phyloP scores from a whole-genome alignment of 1,140 invertebrate species.

The Drosophila bocqueti region DNA sequence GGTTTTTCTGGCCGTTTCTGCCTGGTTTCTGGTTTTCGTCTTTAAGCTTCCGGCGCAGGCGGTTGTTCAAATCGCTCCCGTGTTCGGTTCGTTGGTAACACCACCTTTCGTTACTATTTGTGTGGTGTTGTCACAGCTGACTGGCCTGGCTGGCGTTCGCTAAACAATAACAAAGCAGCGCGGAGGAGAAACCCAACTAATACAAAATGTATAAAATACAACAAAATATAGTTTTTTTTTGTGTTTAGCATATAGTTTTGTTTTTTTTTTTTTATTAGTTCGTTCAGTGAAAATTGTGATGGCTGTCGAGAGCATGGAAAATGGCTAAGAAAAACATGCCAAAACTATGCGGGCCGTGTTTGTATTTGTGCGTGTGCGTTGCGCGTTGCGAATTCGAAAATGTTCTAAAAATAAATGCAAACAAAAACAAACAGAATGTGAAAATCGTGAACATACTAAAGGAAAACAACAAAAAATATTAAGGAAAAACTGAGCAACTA shows the following conservation, averaged over 20 bases:
- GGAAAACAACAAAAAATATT: constrained; percentile 18
- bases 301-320: constrained; percentile 33
- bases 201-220: neutral
- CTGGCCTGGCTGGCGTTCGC: constrained; percentile 22
- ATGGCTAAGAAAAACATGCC: constrained; percentile 45
- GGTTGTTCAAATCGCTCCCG: constrained; percentile 63
- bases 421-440: constrained; percentile 67
- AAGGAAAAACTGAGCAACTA: constrained; percentile 58
- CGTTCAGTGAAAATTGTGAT: constrained; percentile 44
- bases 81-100: constrained; percentile 48
- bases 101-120: constrained; percentile 34
- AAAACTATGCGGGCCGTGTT: constrained; percentile 65
- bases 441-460: constrained; percentile 57
- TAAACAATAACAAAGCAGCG: constrained; percentile 13
- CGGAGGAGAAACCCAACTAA: constrained; percentile 1
- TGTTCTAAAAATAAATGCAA: constrained; percentile 79
- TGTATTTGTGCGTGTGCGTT: constrained; percentile 55
- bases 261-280: constrained; percentile 41
- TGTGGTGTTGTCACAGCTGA: constrained; percentile 52
- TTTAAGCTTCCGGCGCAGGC: constrained; percentile 82
- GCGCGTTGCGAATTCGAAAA: constrained; percentile 71
- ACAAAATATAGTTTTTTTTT: neutral
- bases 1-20: constrained; percentile 25
- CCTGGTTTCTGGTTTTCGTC: constrained; percentile 39
- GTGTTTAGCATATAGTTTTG: constrained; percentile 14